These are phyloP conservation scores for Drosophila funebris DNA, from an alignment of 1,140 invertebrate genomes.

Conservation along the genomic window DNA sequence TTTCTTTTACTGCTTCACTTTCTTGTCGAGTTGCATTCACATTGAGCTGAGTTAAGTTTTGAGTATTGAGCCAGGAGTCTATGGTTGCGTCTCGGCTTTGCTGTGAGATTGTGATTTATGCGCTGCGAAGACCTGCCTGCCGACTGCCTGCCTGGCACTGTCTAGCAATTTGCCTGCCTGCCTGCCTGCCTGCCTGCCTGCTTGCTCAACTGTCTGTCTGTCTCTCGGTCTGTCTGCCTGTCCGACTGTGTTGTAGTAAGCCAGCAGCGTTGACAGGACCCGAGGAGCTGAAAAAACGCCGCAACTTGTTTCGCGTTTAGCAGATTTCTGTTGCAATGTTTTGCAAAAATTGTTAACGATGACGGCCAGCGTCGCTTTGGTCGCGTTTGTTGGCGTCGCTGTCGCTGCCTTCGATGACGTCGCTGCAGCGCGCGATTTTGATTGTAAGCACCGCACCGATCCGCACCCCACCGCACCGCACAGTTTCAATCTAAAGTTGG, in stretches of 20 bases:
- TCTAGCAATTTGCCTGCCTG: constrained; percentile 58
- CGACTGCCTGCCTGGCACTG: constrained; percentile 69
- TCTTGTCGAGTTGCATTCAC: constrained; percentile 3
- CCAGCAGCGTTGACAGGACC: constrained; percentile 54
- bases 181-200: constrained; percentile 42
- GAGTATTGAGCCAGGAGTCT: constrained; percentile 18
- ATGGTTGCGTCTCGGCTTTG: constrained; percentile 34
- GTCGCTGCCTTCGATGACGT: constrained; percentile 50
- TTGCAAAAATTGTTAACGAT: constrained; percentile 79
- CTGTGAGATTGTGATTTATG: constrained; percentile 68
- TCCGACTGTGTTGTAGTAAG: constrained; percentile 27
- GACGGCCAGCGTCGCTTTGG: constrained; percentile 55
- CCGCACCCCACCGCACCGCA: neutral
- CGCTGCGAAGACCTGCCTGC: constrained; percentile 74
- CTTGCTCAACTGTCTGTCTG: constrained; percentile 9
- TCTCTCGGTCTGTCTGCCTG: constrained; percentile 15
- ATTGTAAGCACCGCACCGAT: constrained; percentile 46
- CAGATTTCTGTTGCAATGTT: constrained; percentile 83
- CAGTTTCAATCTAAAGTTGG: constrained; percentile 37
- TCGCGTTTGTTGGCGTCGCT: constrained; percentile 37
- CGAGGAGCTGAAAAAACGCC: constrained; percentile 81
- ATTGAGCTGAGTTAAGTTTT: neutral
- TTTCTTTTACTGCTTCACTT: constrained; percentile 42
- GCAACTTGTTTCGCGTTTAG: constrained; percentile 83
- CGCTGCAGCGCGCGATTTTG: constrained; percentile 67